These are phyloP conservation scores for Phymatocera aterrima DNA, from an alignment of 2,888 invertebrate genomes.

Conservation along the genomic window DNA sequence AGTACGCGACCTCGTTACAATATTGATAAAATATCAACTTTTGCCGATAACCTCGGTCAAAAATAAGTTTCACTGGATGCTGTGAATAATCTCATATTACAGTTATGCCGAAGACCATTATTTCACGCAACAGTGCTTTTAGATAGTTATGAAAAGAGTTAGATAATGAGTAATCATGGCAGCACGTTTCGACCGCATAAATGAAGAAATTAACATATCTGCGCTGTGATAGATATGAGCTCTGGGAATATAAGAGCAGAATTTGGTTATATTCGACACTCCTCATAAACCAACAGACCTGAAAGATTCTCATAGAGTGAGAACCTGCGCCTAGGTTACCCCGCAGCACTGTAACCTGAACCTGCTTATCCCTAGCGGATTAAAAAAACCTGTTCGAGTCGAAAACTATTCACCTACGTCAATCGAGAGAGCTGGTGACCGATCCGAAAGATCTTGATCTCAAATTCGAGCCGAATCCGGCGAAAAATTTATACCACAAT, in stretches of 20 bases:
- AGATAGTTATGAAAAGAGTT: background rate
- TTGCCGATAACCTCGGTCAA: constrained; percentile 33
- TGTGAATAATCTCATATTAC: constrained; percentile 5
- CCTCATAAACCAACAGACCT: background rate
- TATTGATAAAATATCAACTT: constrained; percentile 14
- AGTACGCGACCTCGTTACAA: constrained; percentile 10
- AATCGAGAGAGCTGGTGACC: background rate
- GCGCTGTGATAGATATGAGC: background rate
- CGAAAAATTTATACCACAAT: background rate
- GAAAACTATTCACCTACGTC: background rate
- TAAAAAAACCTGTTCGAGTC: background rate
- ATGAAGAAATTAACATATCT: background rate
- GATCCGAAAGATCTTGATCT: background rate
- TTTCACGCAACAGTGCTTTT: background rate
- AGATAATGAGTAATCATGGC: constrained; percentile 2
- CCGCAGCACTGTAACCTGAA: no score
- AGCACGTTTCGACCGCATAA: background rate
- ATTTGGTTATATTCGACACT: background rate
- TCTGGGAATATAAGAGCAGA: background rate
- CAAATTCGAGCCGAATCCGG: background rate
- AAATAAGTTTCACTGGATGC: background rate
- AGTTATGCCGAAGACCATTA: background rate
- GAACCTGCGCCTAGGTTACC: background rate
- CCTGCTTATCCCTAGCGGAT: background rate
- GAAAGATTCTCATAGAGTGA: background rate